Evolutionary conservation across 23 tunicate species (phyloP).

Genomic region (Oikopleura albicans): DNA sequence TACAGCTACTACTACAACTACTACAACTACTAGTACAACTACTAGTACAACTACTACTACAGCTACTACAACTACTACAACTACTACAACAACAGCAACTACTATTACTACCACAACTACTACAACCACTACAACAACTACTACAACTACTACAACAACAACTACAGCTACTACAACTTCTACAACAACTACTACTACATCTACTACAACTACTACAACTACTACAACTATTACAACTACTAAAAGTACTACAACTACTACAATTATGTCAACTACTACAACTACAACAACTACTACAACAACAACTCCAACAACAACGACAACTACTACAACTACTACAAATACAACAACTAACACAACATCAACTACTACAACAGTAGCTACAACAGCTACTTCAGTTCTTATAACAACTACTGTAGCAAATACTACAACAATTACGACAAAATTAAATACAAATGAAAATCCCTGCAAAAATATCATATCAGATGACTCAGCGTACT

Average conservation of each 20-base stretch:
- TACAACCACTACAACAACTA: neutral
- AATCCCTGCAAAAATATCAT: neutral
- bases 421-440: neutral
- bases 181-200: neutral
- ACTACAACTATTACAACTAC: neutral
- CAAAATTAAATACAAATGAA: neutral
- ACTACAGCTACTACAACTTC: neutral
- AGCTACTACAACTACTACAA: neutral
- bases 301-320: neutral
- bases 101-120: neutral
- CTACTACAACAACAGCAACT: constrained; percentile 1
- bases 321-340: neutral
- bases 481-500: neutral
- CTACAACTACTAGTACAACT: neutral
- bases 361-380: neutral
- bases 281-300: neutral
- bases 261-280: neutral
- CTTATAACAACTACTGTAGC: neutral
- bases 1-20: neutral
- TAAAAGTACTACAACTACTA: neutral
- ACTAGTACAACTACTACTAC: neutral
- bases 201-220: neutral
- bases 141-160: constrained; percentile 4
- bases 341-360: neutral
- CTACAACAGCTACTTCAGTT: neutral